These are phyloP conservation scores for Hermaeophaga mercurialis DNA, from an alignment of 2,888 invertebrate species.

Conservation along the genomic window DNA sequence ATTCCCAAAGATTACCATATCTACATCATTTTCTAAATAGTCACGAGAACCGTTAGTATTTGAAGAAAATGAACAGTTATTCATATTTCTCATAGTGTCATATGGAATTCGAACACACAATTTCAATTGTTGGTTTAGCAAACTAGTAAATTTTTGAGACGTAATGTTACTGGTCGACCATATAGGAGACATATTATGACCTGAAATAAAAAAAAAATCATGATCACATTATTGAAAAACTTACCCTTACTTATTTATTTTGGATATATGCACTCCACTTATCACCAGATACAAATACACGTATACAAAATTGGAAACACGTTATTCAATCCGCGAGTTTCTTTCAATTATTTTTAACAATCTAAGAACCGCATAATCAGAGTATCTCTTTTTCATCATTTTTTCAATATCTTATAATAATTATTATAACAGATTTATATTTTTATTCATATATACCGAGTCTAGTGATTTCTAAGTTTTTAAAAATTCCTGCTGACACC, in stretches of 20 bases:
- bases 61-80: neutral
- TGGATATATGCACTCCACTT: too few species aligned
- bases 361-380: too few species aligned
- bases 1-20: neutral
- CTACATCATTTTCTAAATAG: neutral
- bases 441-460: too few species aligned
- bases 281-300: too few species aligned
- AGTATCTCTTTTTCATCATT: too few species aligned
- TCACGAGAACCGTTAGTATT: neutral
- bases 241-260: conserved; percentile 18
- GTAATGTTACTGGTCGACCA: neutral
- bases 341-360: too few species aligned
- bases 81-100: neutral
- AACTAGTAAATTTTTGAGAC: neutral
- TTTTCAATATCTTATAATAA: too few species aligned
- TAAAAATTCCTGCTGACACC: too few species aligned
- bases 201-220: conserved; percentile 16
- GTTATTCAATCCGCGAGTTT: too few species aligned
- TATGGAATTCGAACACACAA: neutral
- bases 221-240: conserved; percentile 12
- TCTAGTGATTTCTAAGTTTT: too few species aligned
- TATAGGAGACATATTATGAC: neutral
- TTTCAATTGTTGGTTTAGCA: neutral
- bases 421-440: too few species aligned
- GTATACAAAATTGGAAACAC: too few species aligned